Percentiles rank a stretch among this genome's conserved stretches.
phyloP scores from a whole-genome alignment of 2,888 invertebrate genomes.

The Campopleginae sp. region DNA sequence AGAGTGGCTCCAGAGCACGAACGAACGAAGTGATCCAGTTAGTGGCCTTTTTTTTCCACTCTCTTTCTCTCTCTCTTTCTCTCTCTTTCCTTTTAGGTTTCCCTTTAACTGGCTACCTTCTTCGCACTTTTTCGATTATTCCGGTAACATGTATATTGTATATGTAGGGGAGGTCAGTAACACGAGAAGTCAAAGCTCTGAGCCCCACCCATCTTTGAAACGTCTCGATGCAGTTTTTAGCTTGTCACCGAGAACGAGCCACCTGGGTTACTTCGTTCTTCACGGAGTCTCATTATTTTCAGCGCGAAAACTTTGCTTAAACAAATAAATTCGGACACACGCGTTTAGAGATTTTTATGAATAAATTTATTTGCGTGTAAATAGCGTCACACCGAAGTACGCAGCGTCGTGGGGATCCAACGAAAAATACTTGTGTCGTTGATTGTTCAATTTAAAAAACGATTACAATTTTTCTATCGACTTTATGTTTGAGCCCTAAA shows the following conservation, averaged over 20 bases:
- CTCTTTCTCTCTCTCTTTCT: background rate
- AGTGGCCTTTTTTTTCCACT: constrained; percentile 62
- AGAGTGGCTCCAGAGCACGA: constrained; percentile 58
- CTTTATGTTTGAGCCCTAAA: no score
- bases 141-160: constrained; percentile 34
- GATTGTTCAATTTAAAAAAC: no score
- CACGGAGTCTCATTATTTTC: constrained; percentile 29
- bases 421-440: no score
- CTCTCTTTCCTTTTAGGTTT: constrained; percentile 29
- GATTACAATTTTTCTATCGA: no score
- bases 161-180: constrained; percentile 42
- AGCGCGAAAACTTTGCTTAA: background rate
- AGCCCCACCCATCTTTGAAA: constrained; percentile 34
- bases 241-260: constrained; percentile 34
- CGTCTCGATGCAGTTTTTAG: constrained; percentile 58
- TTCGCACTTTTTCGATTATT: constrained; percentile 40
- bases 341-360: background rate
- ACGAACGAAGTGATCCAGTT: constrained; percentile 66
- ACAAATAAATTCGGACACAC: background rate
- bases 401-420: no score
- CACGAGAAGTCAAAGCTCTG: constrained; percentile 50
- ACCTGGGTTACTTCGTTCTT: constrained; percentile 25
- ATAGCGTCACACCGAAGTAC: no score
- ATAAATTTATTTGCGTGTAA: background rate
- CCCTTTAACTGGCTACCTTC: constrained; percentile 25